A percentile compares a stretch with the other conserved stretches of the same genome.
Evolutionary conservation across 2,113 vertebrate species (phyloP).

Genomic region (Ptyas mucosa): DNA sequence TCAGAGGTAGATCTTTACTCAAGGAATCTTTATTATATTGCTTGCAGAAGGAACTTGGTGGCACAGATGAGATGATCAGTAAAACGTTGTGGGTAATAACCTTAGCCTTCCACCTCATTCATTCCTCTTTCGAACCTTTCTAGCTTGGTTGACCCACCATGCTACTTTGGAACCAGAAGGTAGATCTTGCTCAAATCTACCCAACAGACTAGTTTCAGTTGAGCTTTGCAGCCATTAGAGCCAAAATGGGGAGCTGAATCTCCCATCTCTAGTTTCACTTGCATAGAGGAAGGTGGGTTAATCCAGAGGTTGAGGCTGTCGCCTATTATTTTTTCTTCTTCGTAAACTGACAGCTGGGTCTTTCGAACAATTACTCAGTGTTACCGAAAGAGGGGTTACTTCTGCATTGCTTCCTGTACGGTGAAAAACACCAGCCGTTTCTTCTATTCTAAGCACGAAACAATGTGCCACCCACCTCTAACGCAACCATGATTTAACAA

Average conservation of each 20-base stretch:
- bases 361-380: neutral
- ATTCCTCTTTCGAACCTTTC: neutral
- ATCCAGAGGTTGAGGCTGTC: neutral
- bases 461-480: neutral
- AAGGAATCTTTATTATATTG: neutral
- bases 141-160: neutral
- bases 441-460: neutral
- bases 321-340: neutral
- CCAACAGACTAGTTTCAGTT: neutral
- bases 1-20: neutral
- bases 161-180: neutral
- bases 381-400: neutral
- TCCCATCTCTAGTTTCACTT: neutral
- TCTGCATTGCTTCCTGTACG: neutral
- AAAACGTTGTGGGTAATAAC: neutral
- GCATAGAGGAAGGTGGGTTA: neutral
- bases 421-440: neutral
- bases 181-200: neutral
- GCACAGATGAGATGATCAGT: neutral
- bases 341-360: neutral
- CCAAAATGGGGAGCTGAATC: neutral
- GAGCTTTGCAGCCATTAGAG: neutral
- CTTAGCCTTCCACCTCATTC: neutral
- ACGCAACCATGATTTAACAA: neutral
- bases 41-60: neutral